Evolutionary conservation across 1,140 invertebrate genomes (phyloP).

Genomic region (Drosophila oshimai): DNA sequence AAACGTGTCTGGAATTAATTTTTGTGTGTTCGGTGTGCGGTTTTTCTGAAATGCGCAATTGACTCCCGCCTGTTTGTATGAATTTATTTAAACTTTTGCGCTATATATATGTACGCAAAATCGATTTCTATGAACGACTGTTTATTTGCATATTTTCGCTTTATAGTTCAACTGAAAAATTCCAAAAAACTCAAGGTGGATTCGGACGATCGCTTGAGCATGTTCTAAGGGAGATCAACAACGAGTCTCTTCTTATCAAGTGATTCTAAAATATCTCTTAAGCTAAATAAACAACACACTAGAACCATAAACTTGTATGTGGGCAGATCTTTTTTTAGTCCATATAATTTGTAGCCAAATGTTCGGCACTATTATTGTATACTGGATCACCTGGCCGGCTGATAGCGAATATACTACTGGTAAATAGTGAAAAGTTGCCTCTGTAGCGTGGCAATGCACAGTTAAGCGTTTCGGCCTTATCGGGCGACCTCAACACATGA

Average conservation of each 20-base stretch:
- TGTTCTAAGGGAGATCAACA: neutral
- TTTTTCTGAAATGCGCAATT: conserved; percentile 67
- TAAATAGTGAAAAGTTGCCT: conserved; percentile 19
- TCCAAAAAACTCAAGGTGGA: conserved; percentile 37
- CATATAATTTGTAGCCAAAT: conserved; percentile 5
- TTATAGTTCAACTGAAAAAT: conserved; percentile 35
- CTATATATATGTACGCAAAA: conserved; percentile 29
- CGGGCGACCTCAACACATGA: conserved; percentile 56
- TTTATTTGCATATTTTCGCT: conserved; percentile 45
- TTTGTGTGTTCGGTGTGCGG: conserved; percentile 28
- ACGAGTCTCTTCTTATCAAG: conserved; percentile 30
- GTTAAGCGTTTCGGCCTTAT: conserved; percentile 46
- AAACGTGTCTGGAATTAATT: conserved; percentile 61
- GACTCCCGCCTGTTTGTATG: conserved; percentile 16
- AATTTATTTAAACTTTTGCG: conserved; percentile 59
- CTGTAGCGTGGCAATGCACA: conserved; percentile 38
- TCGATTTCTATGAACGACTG: conserved; percentile 35
- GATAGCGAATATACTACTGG: conserved; percentile 22
- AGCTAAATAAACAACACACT: conserved; percentile 4
- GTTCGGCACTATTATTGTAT: neutral
- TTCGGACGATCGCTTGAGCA: neutral
- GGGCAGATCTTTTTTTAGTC: conserved; percentile 22
- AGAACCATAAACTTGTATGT: conserved; percentile 11
- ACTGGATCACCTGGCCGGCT: conserved; percentile 13
- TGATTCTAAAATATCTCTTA: conserved; percentile 3